Conservation (phyloP, 2,113 vertebrate genomes). For the Alectura lathami region DNA sequence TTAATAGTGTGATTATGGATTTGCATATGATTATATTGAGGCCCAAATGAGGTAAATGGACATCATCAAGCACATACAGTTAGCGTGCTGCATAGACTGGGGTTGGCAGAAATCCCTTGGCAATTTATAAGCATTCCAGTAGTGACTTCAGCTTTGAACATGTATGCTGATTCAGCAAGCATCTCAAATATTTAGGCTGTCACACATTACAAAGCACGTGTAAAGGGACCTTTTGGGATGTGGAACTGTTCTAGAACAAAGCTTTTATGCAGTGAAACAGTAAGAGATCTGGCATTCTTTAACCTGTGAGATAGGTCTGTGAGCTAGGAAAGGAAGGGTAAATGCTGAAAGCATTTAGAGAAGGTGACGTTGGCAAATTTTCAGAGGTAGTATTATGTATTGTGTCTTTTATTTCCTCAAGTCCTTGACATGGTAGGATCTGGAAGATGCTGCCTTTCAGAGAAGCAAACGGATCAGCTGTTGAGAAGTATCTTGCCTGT, state of each 20-base stretch:
- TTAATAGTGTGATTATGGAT: not conserved
- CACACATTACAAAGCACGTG: not conserved
- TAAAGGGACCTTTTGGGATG: not conserved
- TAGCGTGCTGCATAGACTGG: not conserved
- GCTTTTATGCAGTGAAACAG: not conserved
- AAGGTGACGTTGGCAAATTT: not conserved
- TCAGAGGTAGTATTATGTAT: not conserved
- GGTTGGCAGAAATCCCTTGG: not conserved
- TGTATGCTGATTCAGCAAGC: not conserved
- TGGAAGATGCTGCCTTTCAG: not conserved
- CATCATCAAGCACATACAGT: accelerated
- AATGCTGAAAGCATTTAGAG: not conserved
- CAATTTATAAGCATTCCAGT: not conserved
- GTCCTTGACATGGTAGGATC: not conserved
- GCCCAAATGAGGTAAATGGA: not conserved
- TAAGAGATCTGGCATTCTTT: not conserved
- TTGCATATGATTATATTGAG: not conserved
- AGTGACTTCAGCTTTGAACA: not conserved
- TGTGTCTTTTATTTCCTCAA: not conserved
- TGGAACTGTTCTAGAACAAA: not conserved
- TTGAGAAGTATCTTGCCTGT: not conserved
- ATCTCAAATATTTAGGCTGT: not conserved
- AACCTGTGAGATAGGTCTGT: not conserved
- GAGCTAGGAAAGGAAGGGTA: not conserved
- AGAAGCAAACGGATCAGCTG: not conserved